Evolutionary conservation across 1,140 invertebrate species (phyloP), one percentile per base, ranked within the genome.

Genomic region (Holotrichia oblita): DNA sequence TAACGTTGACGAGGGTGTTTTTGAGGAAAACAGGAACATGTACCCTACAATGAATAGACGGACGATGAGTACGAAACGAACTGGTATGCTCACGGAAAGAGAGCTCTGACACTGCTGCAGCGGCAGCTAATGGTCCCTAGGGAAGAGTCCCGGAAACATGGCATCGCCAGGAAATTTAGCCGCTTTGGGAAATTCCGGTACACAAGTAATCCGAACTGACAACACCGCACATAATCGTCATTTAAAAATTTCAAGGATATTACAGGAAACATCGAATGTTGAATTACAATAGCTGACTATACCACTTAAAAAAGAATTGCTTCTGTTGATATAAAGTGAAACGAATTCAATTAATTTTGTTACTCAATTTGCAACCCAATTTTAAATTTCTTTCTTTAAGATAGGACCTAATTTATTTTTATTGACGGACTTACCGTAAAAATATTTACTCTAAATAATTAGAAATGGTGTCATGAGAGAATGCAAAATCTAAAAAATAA

Each of bases 161-260:
- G 48, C 61, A 77, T 77, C 74, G 59, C 44, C 75, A 59, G 75
- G 78, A 79, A 77, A 79, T 76, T 79, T 40, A 76, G 34, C 79
- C 79, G 76, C 75, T 77, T 41, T 79, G 79, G 79, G 79, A 79
- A 55, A 73, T 79, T 77, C 79, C 61, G 75, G 69, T 76, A 77
- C 77, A 79, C 74, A 69, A 77, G 79, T 76, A 76, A 59, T 76
- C 72, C 75, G 34, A 59, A 20, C 59, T 64, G 69, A 76, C 41
- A 76, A 42, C 64, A 40, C 40, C 27, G 69, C 75, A 77, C 76
- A 77, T 55, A 55, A 55, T 17, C n/a, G 48, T 17, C 14, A 55
- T n/a, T 55, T 55, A 55, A 55, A 55, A 55, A 55, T 55, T 55
- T 55, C 12, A 55, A 17, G 14, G 14, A 17, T 55, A 55, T 55